Evolutionary conservation across 2,797 vertebrate species (phyloP), one percentile per base, ranked within the genome.

Genomic region (Aeoliscus strigatus): DNA sequence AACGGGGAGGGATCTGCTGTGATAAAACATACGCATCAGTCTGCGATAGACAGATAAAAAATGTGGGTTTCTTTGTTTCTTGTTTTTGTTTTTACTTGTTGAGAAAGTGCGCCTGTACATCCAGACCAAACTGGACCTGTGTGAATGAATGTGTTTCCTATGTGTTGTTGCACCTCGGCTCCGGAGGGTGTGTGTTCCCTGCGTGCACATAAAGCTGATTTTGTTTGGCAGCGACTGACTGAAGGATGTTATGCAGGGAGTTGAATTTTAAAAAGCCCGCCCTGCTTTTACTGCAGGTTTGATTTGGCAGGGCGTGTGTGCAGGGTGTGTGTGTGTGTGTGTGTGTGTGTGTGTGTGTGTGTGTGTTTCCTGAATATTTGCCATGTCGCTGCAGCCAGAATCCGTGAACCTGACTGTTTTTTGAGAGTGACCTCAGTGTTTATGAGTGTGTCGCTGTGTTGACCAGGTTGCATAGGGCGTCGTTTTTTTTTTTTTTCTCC

Each of bases 361-460:
- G 5, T 27, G 15, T 13, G 21, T 56, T 62, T 47, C 49, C 53
- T 23, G 33, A 50, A 55, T 57, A 48, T 71, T 74, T 70, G 47
- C 55, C 37, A 21, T 73, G 52, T 52, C 10, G 29, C 53, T 63
- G 33, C 67, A 57, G 50, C 56, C 57, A 70, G 51, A 44, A 51
- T 57, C 72, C 46, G 64, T 78, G 68, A 79, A 71, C 57, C 37
- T 2, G 27, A 64, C 67, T 73, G 56, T 77, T 81, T 50, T 69
- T 64, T 51, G 15, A 40, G 49, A 66, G 56, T 72, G 55, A 77
- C 71, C 73, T 83, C 75, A 77, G 56, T 81, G 75, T 79, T 76
- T 83, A 73, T 47, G 30, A 64, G 53, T 64, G 64, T 60, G 72
- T 70, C 74, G 53, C 72, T 68, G 73, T 55, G 72, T 57, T 42